Base-by-base conservation (phyloP, 2,797 vertebrate species). In the Syngnathus acus region DNA sequence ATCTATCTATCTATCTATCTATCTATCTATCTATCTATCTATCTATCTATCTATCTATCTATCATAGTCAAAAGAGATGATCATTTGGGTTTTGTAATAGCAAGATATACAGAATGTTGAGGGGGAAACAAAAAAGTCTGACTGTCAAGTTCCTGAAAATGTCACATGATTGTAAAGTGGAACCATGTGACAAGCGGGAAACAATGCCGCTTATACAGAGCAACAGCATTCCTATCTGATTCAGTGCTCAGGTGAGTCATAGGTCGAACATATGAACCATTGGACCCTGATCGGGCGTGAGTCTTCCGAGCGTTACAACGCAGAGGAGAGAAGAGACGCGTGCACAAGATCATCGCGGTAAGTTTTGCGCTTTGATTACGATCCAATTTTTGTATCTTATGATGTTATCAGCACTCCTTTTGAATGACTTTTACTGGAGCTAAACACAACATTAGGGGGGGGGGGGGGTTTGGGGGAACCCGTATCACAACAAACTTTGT, bases 1-100 rank as follows among this genome's bases (percentile, higher is more conserved):
- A 57, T 57, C n/a, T 55, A 55, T 55, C n/a, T 55, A 55, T 55
- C n/a, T 55, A 55, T 55, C n/a, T 57, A 57, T 57, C 16, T 37
- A 38, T 59, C 26, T 39, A 59, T 59, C 26, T 59, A 59, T 59
- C 26, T 59, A 59, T 39, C 26, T 38, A 59, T 39, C 26, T 39
- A 59, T 59, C 26, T 59, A 38, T 59, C 26, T 39, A 38, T 59
- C 26, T 59, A 61, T 19, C 9, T 11, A 26, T 26, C n/a, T 54
- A 21, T 5, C 21, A 17, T 47, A 47, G 14, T 11, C 23, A 26
- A 13, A 54, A 54, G 4, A 55, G 21, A 54, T 23, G 51, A 54
- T 54, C 9, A n/a, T 53, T 53, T 26, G 23, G 11, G 23, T 55
- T 55, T 32, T 26, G 4, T 32, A 6, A 6, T n/a, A 21, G 7